phyloP scores from a whole-genome alignment of 1,140 invertebrate species.

The Drosophila lacertosa region DNA sequence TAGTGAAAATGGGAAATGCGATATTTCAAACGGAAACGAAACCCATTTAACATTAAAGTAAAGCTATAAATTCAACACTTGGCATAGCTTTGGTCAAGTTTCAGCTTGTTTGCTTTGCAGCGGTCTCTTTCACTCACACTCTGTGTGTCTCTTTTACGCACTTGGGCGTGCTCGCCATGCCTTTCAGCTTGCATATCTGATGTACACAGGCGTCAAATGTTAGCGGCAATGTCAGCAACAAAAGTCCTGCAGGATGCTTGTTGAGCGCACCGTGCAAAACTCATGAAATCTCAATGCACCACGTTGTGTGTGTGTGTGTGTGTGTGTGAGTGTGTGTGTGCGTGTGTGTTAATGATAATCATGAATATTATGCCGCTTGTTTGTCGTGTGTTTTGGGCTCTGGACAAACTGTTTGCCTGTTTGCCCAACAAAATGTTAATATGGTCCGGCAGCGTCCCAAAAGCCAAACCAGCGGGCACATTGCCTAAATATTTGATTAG shows the following conservation, averaged over 20 bases:
- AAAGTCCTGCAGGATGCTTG: conserved; percentile 36
- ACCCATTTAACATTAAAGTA: neutral
- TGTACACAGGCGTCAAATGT: conserved; percentile 56
- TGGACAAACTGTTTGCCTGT: conserved; percentile 58
- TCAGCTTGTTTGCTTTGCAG: neutral
- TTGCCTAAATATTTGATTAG: conserved; percentile 75
- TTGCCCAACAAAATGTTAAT: conserved; percentile 68
- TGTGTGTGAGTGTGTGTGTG: conserved; percentile 3
- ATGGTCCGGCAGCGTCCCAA: conserved; percentile 28
- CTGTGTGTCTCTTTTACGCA: neutral
- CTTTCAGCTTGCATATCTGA: conserved; percentile 43
- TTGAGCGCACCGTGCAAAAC: conserved; percentile 26
- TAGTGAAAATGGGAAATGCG: too few relatives aligned
- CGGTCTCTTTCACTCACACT: neutral
- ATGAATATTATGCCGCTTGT: conserved; percentile 73
- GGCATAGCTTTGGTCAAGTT: neutral
- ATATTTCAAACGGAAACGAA: neutral
- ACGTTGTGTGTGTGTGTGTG: conserved; percentile 1
- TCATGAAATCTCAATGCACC: conserved; percentile 45
- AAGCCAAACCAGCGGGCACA: conserved; percentile 22
- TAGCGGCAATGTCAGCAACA: conserved; percentile 45
- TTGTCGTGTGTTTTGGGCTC: conserved; percentile 31
- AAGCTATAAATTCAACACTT: conserved; percentile 1
- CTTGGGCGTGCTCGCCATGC: neutral
- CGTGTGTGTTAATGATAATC: conserved; percentile 70